These are phyloP conservation scores for Melieria omissa DNA, from an alignment of 2,888 invertebrate genomes.

Conservation along the genomic window DNA sequence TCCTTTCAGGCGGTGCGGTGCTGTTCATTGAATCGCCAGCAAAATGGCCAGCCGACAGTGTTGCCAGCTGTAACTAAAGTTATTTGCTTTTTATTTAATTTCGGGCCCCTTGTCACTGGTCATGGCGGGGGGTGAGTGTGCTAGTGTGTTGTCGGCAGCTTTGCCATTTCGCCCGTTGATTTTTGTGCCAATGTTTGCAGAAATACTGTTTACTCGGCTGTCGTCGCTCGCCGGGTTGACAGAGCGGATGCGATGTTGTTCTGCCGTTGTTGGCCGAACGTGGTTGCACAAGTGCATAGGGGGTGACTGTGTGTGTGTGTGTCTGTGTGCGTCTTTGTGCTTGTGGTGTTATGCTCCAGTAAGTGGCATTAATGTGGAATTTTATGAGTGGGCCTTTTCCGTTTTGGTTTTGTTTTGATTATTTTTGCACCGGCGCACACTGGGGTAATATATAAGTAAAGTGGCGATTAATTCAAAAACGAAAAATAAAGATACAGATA, in stretches of 20 bases:
- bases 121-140: not conserved
- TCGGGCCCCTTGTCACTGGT: not conserved
- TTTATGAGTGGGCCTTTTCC: constrained; percentile 17
- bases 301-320: not conserved
- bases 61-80: constrained; percentile 46
- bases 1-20: not conserved
- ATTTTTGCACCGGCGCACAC: no score
- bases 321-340: constrained; percentile 33
- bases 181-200: constrained; percentile 38
- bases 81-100: constrained; percentile 41
- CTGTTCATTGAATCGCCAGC: constrained; percentile 16
- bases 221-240: not conserved
- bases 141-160: not conserved
- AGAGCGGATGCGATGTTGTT: constrained; percentile 20
- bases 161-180: constrained; percentile 1
- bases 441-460: no score
- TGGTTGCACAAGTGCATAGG: not conserved
- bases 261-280: constrained; percentile 24
- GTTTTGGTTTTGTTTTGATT: not conserved
- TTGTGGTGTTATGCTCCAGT: constrained; percentile 34
- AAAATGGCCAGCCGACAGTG: constrained; percentile 9
- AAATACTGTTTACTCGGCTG: constrained; percentile 13
- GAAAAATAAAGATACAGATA: no score
- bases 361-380: constrained; percentile 33
- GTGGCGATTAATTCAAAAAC: no score